Conservation (phyloP, 2,888 invertebrate genomes). For the Dasysyrphus tricinctus region DNA sequence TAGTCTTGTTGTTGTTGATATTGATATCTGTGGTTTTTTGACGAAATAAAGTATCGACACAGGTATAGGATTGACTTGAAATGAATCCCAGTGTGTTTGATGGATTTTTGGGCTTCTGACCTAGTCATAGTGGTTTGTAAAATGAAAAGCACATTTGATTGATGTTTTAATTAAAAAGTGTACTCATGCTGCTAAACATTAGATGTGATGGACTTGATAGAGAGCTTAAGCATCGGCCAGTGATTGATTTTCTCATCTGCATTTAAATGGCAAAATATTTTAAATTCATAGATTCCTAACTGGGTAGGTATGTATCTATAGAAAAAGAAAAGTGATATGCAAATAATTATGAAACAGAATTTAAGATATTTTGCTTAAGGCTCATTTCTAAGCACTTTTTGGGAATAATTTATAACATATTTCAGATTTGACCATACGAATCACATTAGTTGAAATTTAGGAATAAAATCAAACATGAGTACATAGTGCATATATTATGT, state of each 20-base stretch:
- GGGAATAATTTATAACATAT: no score
- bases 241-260: conserved; percentile 65
- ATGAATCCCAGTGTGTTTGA: conserved; percentile 52
- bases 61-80: conserved; percentile 56
- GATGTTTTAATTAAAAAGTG: conserved; percentile 76
- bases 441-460: no score
- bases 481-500: no score
- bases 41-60: conserved; percentile 40
- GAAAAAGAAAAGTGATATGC: no score
- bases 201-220: conserved; percentile 29
- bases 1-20: conserved; percentile 22
- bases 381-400: no score
- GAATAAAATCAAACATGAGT: no score
- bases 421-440: no score
- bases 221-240: conserved; percentile 21
- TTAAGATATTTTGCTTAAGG: no score
- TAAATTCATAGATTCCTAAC: not conserved
- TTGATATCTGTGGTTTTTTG: conserved; percentile 29
- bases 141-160: conserved; percentile 69
- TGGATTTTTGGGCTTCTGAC: conserved; percentile 54
- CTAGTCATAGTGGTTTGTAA: conserved; percentile 50
- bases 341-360: no score
- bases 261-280: conserved; percentile 48
- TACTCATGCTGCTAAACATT: conserved; percentile 47
- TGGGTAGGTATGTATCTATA: not conserved